Evolutionary conservation across 2,888 invertebrate genomes (phyloP).

Genomic region (Hyposoter dolosus): DNA sequence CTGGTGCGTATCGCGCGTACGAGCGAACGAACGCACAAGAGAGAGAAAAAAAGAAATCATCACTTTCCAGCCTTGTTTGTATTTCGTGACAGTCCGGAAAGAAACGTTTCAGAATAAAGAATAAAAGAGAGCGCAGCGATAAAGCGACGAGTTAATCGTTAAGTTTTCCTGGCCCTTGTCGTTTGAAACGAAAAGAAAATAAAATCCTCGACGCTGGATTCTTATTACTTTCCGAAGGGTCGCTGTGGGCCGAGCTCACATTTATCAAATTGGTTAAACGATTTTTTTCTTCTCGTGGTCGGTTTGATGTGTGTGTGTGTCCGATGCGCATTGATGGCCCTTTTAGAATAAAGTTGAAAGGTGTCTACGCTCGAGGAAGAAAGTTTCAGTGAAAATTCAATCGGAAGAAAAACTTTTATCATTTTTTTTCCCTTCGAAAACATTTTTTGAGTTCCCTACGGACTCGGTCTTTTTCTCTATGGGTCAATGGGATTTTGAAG

Average conservation of each 20-base stretch:
- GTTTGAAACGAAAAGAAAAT: neutral
- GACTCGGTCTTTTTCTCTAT: neutral
- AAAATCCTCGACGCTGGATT: neutral
- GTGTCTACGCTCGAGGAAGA: neutral
- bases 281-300: neutral
- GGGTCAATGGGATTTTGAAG: neutral
- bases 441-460: neutral
- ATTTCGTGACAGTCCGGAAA: conserved; percentile 1
- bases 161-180: neutral
- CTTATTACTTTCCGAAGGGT: neutral
- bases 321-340: neutral
- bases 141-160: conserved; percentile 10
- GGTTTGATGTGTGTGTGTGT: neutral
- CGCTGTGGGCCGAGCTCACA: neutral
- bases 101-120: conserved; percentile 1
- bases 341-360: neutral
- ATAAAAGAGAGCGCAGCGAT: conserved; percentile 12
- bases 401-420: neutral
- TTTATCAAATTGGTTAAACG: neutral
- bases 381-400: neutral
- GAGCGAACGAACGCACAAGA: neutral
- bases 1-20: conserved; percentile 20
- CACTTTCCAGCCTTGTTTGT: conserved; percentile 2
- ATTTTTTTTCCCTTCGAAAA: neutral
- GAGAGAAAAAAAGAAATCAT: neutral